Conservation (phyloP, 2,113 vertebrate genomes). For the Bagarius yarrelli region DNA sequence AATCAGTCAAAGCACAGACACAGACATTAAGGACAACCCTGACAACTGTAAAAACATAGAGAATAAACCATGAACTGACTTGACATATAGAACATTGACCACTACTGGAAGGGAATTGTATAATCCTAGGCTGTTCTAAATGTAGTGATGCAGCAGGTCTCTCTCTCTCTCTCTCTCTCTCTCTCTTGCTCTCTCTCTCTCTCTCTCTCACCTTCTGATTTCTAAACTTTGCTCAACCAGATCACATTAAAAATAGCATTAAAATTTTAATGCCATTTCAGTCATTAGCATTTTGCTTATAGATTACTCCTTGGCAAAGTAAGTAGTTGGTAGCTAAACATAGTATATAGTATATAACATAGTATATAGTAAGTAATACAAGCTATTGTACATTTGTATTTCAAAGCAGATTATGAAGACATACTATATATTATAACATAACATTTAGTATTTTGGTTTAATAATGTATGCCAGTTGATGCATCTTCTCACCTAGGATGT, state of each 20-base stretch:
- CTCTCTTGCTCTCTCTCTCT: too few relatives aligned
- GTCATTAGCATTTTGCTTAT: too few relatives aligned
- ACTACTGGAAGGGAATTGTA: background rate
- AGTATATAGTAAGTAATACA: background rate
- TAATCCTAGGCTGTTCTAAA: background rate
- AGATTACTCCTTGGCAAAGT: too few relatives aligned
- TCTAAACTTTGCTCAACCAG: background rate
- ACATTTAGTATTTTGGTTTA: slow-evolving; percentile 95
- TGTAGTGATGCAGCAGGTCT: background rate
- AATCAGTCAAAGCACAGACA: background rate
- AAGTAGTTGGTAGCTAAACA: too few relatives aligned
- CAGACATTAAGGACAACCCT: background rate
- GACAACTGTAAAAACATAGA: background rate
- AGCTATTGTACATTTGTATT: slow-evolving; percentile 47
- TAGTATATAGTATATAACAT: background rate
- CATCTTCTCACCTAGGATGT: background rate
- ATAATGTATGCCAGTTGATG: slow-evolving; percentile 83
- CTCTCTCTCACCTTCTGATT: background rate
- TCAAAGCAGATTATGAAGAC: slow-evolving; percentile 87
- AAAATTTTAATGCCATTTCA: background rate
- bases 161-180: too few relatives aligned
- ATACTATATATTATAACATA: slow-evolving; percentile 91
- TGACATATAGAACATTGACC: background rate
- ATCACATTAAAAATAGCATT: background rate
- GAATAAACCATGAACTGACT: background rate